These are phyloP conservation scores for Gobiocypris rarus DNA, from an alignment of 2,113 vertebrate genomes.

Conservation along the genomic window DNA sequence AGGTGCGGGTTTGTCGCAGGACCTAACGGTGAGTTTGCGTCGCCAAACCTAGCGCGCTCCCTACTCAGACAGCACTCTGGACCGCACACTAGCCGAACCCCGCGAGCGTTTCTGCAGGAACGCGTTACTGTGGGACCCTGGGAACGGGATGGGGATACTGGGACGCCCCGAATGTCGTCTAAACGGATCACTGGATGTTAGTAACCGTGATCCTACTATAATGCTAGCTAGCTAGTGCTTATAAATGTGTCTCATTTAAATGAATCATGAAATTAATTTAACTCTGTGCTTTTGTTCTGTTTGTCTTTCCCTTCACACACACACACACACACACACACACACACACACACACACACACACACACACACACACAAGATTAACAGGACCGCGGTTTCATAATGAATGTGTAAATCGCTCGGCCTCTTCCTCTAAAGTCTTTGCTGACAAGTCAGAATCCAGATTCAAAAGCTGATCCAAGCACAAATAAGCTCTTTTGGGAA, in stretches of 20 bases:
- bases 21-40: not conserved
- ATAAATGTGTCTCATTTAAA: not conserved
- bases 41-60: not conserved
- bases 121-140: too few relatives aligned
- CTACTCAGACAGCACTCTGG: not conserved
- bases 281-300: not conserved
- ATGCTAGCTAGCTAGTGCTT: not conserved
- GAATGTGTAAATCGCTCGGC: not conserved
- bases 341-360: not conserved
- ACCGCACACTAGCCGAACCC: not conserved
- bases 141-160: not conserved
- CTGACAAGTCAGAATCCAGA: not conserved
- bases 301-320: not conserved
- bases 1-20: constrained; percentile 3
- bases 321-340: not conserved
- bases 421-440: not conserved
- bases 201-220: not conserved
- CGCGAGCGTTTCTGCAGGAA: too few relatives aligned
- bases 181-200: not conserved
- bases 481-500: not conserved
- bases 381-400: not conserved
- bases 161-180: not conserved
- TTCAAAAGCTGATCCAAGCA: not conserved
- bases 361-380: not conserved
- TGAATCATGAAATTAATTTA: not conserved